Evolutionary conservation across 2,888 invertebrate species (phyloP).

Genomic region (Mamestra brassicae): DNA sequence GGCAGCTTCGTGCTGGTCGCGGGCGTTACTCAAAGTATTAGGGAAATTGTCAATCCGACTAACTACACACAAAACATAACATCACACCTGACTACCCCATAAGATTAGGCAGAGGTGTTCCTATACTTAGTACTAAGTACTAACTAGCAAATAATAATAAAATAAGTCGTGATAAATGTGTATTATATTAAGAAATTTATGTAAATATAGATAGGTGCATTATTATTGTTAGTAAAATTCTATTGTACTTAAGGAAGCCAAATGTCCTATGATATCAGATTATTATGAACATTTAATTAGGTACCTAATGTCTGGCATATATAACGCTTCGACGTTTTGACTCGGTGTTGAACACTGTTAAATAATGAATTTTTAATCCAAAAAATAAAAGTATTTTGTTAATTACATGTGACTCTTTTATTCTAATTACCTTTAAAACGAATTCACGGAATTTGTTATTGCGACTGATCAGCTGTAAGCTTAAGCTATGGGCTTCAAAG

Average conservation of each 20-base stretch:
- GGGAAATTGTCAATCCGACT: slow-evolving; percentile 78
- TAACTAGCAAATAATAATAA: slow-evolving; percentile 36
- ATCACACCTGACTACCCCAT: background rate
- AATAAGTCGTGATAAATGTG: slow-evolving; percentile 49
- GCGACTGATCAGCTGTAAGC: background rate
- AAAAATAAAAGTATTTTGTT: slow-evolving; percentile 37
- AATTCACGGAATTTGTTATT: background rate
- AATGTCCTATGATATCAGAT: slow-evolving; percentile 26
- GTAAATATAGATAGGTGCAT: slow-evolving; percentile 62
- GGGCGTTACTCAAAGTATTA: slow-evolving; percentile 90
- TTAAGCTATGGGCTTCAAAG: background rate
- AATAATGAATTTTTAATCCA: slow-evolving; percentile 1
- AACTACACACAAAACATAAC: background rate
- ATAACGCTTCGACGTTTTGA: background rate
- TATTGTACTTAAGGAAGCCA: slow-evolving; percentile 47
- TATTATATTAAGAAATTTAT: slow-evolving; percentile 45
- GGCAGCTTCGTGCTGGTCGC: slow-evolving; percentile 93
- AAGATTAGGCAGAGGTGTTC: background rate
- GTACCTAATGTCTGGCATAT: slow-evolving; percentile 1
- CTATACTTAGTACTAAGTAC: slow-evolving; percentile 34
- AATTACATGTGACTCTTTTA: slow-evolving; percentile 1
- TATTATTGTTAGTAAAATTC: slow-evolving; percentile 37
- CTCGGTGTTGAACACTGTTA: slow-evolving; percentile 36
- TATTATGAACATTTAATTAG: slow-evolving; percentile 5
- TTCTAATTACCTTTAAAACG: background rate